These are phyloP conservation scores for Haliclona indistincta DNA, from an alignment of 37 sponge, comb jelly and placozoan genomes.

Conservation along the genomic window DNA sequence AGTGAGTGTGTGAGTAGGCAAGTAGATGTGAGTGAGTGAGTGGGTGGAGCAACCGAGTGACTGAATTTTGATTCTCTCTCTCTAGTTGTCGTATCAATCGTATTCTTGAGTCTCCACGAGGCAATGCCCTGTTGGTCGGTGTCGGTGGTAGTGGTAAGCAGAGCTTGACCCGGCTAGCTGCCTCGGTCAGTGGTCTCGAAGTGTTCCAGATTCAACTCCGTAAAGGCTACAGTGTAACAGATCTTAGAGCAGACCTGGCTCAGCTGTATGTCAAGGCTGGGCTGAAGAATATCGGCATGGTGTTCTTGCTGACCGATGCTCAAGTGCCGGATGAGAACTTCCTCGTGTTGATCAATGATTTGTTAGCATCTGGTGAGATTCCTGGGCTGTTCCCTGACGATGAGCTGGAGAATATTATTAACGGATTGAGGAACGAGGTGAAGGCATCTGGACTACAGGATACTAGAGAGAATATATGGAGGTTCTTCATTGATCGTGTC, in stretches of 20 bases:
- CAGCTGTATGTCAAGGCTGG: slow-evolving; percentile 97
- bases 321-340: slow-evolving; percentile 98
- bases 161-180: slow-evolving; percentile 92
- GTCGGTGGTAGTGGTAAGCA: slow-evolving; percentile 99
- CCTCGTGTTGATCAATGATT: slow-evolving; percentile 95
- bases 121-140: slow-evolving; percentile 98
- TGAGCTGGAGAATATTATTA: slow-evolving; percentile 86
- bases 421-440: slow-evolving; percentile 89
- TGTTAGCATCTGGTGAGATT: slow-evolving; percentile 97
- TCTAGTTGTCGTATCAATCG: slow-evolving; percentile 96
- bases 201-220: slow-evolving; percentile 98
- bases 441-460: slow-evolving; percentile 89
- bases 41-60: background rate
- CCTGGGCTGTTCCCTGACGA: slow-evolving; percentile 96
- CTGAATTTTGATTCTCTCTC: background rate
- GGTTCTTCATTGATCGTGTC: slow-evolving; percentile 94
- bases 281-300: slow-evolving; percentile 92
- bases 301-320: slow-evolving; percentile 98
- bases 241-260: slow-evolving; percentile 92
- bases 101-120: slow-evolving; percentile 97
- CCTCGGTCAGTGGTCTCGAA: slow-evolving; percentile 91
- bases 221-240: slow-evolving; percentile 88
- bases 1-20: background rate
- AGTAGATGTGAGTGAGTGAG: slow-evolving; percentile 14
- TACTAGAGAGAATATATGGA: slow-evolving; percentile 98